phyloP scores from a whole-genome alignment of 1,140 invertebrate species.

The Papilio glaucus region DNA sequence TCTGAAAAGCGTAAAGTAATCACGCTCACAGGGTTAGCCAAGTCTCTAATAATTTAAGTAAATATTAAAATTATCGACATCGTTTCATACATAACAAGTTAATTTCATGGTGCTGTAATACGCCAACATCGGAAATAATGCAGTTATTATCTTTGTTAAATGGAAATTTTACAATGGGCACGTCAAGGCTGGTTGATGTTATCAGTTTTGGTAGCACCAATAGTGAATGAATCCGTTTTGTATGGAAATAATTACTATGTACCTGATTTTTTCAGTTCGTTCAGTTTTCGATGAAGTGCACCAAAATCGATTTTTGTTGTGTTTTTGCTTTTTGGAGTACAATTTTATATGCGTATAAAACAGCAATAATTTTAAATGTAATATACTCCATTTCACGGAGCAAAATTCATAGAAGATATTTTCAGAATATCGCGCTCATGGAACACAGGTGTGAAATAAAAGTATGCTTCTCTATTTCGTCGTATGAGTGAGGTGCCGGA shows the following conservation, averaged over 20 bases:
- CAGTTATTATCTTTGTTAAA: conserved; percentile 21
- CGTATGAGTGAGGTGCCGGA: too few relatives aligned
- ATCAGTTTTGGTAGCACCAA: not conserved
- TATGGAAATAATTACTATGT: conserved; percentile 2
- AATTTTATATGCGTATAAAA: not conserved
- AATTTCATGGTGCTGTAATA: not conserved
- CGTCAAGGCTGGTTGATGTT: not conserved
- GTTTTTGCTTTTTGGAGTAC: not conserved
- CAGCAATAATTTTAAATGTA: too few relatives aligned
- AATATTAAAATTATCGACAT: not conserved
- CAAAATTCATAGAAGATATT: too few relatives aligned
- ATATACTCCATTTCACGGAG: too few relatives aligned
- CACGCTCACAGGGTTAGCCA: not conserved
- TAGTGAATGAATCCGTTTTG: not conserved
- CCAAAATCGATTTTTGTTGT: not conserved
- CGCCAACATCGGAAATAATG: not conserved
- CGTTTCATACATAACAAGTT: not conserved
- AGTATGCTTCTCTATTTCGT: too few relatives aligned
- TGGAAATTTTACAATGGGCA: conserved; percentile 4
- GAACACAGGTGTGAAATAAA: too few relatives aligned
- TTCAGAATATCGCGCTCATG: too few relatives aligned
- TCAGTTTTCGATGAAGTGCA: not conserved
- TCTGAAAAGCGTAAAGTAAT: not conserved
- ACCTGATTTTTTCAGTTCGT: not conserved
- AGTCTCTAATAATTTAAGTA: not conserved